Evolutionary conservation across 2,113 vertebrate genomes (phyloP), one percentile per base, ranked within the genome.

Genomic region (Heliornis fulica): DNA sequence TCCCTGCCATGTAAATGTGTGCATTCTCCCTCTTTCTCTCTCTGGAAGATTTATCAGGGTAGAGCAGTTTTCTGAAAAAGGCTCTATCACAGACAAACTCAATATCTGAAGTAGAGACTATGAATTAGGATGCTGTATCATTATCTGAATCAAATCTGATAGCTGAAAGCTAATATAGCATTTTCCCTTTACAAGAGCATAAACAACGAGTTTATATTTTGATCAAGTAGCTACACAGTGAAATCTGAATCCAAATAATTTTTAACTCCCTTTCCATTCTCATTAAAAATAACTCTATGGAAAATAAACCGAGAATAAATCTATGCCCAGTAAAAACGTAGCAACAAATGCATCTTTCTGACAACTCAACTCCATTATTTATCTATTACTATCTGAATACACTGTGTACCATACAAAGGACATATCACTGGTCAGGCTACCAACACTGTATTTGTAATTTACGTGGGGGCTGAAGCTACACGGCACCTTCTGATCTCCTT

Each of bases 121-220:
- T 64, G 96, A 92, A 94, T 79, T 87, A 94, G 88, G 88, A 90
- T 88, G 88, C 77, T 75, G 76, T 83, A 84, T 92, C 90, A 76
- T 91, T 83, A 95, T 78, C 88, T 87, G 87, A 92, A 96, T 93
- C 88, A 93, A 66, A 92, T 91, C 66, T 61, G 91, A 96, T 83
- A 51, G 76, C 88, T 93, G 90, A 89, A 78, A 90, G 90, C 92
- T 70, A 92, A 89, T 90, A 83, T 0, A 68, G 83, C 86, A 38
- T 95, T 93, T 83, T 75, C 60, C 65, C 53, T 81, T 89, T 71
- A 82, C 76, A 60, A 74, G 64, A 75, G 75, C 38, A 89, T 68
- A 77, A 95, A 92, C 76, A 94, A 64, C 2, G 2, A 56, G 76
- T 96, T 95, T 90, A 66, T 70, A 86, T 93, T 93, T 96, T 95